Conservation (phyloP, 2,113 vertebrate genomes). For the Paramisgurnus dabryanus region DNA sequence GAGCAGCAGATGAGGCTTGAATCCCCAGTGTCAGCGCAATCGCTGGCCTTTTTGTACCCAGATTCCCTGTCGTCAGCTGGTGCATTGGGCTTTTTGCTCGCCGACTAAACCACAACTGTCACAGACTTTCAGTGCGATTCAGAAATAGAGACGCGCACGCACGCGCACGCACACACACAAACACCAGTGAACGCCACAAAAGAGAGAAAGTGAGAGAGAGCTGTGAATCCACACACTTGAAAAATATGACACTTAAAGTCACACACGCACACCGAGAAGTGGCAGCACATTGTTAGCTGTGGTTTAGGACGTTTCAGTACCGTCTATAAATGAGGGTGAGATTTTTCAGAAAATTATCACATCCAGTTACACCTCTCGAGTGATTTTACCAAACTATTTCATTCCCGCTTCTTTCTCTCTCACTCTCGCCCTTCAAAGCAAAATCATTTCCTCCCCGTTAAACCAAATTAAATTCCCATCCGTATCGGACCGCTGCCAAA, state of each 20-base stretch:
- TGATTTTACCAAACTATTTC: not conserved
- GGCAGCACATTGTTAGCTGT: not conserved
- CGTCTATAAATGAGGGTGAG: conserved; percentile 12
- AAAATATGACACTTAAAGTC: not conserved
- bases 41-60: conserved; percentile 12
- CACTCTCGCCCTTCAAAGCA: not conserved
- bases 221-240: not conserved
- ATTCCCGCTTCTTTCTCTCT: not conserved
- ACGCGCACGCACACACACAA: not conserved
- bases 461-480: not conserved
- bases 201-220: not conserved
- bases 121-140: not conserved
- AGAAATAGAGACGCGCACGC: not conserved
- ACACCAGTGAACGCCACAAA: not conserved
- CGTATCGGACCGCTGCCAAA: not conserved
- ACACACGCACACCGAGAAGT: conserved; percentile 11
- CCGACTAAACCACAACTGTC: conserved; percentile 26
- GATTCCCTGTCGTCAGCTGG: conserved; percentile 45
- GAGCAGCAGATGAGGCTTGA: conserved; percentile 31
- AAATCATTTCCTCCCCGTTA: not conserved
- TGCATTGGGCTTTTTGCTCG: conserved; percentile 20
- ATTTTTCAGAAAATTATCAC: conserved; percentile 29
- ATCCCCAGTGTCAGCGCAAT: conserved; percentile 40
- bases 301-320: not conserved
- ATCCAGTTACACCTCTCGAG: not conserved